Base-by-base conservation (phyloP, 37 sponge, comb jelly and placozoan genomes). In the Aplysina aerophoba region DNA sequence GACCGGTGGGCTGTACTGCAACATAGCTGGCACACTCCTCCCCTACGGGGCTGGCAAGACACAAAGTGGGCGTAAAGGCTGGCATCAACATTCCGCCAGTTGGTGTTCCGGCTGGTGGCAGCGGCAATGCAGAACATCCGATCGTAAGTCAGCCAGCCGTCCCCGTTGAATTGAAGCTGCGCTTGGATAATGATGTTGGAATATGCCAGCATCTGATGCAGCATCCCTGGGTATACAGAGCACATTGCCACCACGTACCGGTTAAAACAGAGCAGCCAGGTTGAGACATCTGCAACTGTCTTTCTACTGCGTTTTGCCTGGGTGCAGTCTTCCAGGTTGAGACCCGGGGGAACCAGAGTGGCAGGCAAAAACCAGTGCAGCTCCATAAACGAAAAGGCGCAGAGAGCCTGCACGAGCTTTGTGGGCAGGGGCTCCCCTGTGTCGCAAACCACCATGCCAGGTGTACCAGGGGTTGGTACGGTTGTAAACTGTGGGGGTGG, bases 241-340 rank as follows among this genome's bases (percentile, higher is more conserved):
- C 25, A 15, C 28, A 22, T 13, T 14, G 69, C 69, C 27, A 28
- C 69, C 13, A n/a, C 27, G n/a, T 24, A 67, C 13, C 28, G 69
- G 28, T 67, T 16, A n/a, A 67, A 67, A n/a, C 69, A n/a, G 69
- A 67, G 69, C 27, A 22, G 25, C 69, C 69, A 67, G 69, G 69
- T 67, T 14, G n/a, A 67, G n/a, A 73, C 20, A 41, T 73, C 39
- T 5, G 21, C 74, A 13, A 73, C 74, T 21, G 74, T 73, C 74
- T 37, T 73, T 20, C 31, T 30, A 11, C 20, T 12, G 41, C 74
- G 30, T 31, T 73, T 73, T 37, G 17, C 41, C 14, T 12, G 41
- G 37, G 11, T 12, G 35, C 8, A 13, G 74, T 8, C 14, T 20
- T 73, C 40, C 40, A 4, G 41, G 74, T 73, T 21, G 41, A 37